phyloP scores from a whole-genome alignment of 2,113 vertebrate genomes.

The Sander vitreus region DNA sequence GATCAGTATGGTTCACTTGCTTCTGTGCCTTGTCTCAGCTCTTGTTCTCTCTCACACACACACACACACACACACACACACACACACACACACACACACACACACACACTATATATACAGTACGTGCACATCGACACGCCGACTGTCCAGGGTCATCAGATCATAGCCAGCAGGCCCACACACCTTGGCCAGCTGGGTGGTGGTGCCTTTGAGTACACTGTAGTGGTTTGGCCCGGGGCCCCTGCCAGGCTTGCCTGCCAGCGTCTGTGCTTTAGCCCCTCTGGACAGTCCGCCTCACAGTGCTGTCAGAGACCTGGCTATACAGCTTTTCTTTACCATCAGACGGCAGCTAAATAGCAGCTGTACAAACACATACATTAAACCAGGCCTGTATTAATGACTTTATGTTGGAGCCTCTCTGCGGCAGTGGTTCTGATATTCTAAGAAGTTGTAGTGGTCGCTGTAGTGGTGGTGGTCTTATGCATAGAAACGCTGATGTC shows the following conservation, averaged over 20 bases:
- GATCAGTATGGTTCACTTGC: constrained; percentile 46
- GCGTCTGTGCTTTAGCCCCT: constrained; percentile 64
- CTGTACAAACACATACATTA: constrained; percentile 81
- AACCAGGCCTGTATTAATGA: constrained; percentile 68
- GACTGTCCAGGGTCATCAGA: constrained; percentile 66
- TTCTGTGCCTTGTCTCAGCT: constrained; percentile 32
- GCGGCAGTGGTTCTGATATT: constrained; percentile 56
- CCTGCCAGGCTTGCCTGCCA: constrained; percentile 56
- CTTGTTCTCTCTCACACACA: too few relatives aligned
- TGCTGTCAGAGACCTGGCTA: constrained; percentile 57
- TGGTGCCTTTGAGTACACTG: constrained; percentile 77
- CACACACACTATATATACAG: constrained; percentile 20
- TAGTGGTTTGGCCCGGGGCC: constrained; percentile 82
- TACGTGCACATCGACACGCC: constrained; percentile 36
- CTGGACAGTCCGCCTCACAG: constrained; percentile 62
- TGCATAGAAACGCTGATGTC: constrained; percentile 74
- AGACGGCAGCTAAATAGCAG: constrained; percentile 73
- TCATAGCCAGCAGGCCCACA: constrained; percentile 78
- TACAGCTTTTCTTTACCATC: constrained; percentile 69
- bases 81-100: too few relatives aligned
- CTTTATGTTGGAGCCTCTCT: constrained; percentile 76
- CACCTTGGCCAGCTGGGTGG: constrained; percentile 84
- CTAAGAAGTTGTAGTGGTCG: constrained; percentile 58
- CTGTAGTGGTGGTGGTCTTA: constrained; percentile 75
- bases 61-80: too few relatives aligned